A percentile compares a stretch with the other conserved stretches of the same genome.
phyloP scores from a whole-genome alignment of 2,113 vertebrate species.

The Labrus mixtus region DNA sequence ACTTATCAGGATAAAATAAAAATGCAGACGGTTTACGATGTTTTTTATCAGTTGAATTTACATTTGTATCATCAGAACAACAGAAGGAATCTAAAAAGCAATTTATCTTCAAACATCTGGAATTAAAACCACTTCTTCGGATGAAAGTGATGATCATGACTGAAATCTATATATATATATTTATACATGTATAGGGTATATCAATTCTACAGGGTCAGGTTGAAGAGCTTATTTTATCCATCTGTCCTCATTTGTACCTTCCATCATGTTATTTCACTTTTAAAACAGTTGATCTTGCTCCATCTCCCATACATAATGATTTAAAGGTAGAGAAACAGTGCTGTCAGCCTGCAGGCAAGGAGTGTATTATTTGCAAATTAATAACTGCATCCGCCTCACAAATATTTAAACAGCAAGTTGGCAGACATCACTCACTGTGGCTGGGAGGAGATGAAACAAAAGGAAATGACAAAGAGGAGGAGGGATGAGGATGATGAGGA shows the following conservation, averaged over 20 bases:
- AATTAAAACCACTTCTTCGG: no score
- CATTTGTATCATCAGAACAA: no score
- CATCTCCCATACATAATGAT: constrained; percentile 1
- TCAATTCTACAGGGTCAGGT: no score
- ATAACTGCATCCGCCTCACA: constrained; percentile 36
- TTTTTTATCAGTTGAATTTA: no score
- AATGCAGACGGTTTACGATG: no score
- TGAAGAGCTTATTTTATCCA: no score
- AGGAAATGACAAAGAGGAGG: constrained; percentile 37
- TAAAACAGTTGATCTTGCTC: neutral
- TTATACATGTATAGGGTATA: no score
- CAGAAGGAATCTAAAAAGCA: no score
- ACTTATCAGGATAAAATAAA: no score
- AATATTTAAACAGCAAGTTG: constrained; percentile 41
- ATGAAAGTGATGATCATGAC: no score
- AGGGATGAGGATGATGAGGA: constrained; percentile 23
- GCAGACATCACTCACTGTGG: constrained; percentile 46
- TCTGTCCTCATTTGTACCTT: neutral
- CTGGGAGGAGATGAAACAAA: constrained; percentile 41
- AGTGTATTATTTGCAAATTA: constrained; percentile 51
- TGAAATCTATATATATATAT: no score
- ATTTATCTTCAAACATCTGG: no score
- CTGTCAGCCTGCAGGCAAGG: constrained; percentile 18
- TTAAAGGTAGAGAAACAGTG: constrained; percentile 16
- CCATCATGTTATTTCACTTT: neutral